phyloP scores from a whole-genome alignment of 2,113 vertebrate species.

The Vimba vimba region DNA sequence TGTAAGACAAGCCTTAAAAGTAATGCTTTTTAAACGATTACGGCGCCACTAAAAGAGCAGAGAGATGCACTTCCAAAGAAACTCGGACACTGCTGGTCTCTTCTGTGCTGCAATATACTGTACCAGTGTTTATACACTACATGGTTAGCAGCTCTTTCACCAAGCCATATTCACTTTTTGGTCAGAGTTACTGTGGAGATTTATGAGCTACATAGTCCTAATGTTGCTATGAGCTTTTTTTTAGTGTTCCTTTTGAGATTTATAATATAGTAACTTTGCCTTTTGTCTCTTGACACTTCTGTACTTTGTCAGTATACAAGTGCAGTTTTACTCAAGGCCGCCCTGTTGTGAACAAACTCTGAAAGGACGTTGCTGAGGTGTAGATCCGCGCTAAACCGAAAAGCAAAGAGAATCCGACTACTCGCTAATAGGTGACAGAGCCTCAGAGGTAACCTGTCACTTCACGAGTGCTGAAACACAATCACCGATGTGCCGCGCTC shows the following conservation, averaged over 20 bases:
- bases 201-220: constrained; percentile 46
- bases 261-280: constrained; percentile 46
- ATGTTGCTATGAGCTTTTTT: constrained; percentile 30
- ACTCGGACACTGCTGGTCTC: constrained; percentile 68
- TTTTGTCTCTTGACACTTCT: constrained; percentile 37
- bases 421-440: constrained; percentile 28
- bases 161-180: constrained; percentile 61
- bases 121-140: constrained; percentile 28
- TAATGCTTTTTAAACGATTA: constrained; percentile 14
- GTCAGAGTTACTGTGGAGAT: constrained; percentile 40
- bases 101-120: constrained; percentile 49
- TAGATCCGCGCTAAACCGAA: constrained; percentile 45
- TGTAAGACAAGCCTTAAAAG: constrained; percentile 38
- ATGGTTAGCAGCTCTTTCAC: constrained; percentile 49
- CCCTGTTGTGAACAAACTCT: constrained; percentile 68
- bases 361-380: constrained; percentile 73
- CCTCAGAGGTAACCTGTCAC: constrained; percentile 46
- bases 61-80: constrained; percentile 42
- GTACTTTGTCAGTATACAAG: constrained; percentile 65
- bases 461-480: constrained; percentile 15
- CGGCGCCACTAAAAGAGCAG: neutral
- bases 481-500: constrained; percentile 15
- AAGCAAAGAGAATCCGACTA: constrained; percentile 2
- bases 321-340: constrained; percentile 79
- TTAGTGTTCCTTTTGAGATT: constrained; percentile 55